Base-by-base conservation (phyloP, 1,140 invertebrate genomes). In the Drosophila mojavensis region DNA sequence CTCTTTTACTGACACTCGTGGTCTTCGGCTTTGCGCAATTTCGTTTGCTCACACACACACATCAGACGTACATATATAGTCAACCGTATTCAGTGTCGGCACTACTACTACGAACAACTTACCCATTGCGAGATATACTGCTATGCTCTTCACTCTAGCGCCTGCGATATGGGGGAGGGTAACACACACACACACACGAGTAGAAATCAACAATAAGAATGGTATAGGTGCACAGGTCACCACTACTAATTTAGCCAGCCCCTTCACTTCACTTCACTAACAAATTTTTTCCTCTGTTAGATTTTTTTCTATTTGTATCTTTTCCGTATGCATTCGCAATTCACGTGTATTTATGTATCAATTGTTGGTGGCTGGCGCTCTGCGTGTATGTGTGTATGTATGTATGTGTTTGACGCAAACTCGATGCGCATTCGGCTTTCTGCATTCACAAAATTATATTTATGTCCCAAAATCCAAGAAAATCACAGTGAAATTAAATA, bases 201-300 rank as follows among this genome's bases (percentile, higher is more conserved):
- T 71, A 68, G 79, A 86, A 88, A 88, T 66, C 76, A 50, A 50
- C 48, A 26, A 89, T 5, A 33, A 88, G 83, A 83, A 88, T 66
- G 83, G 88, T 89, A 86, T 84, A 83, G 69, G 79, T 66, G 79
- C 83, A 88, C 83, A 86, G 83, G 83, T 86, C 83, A 86, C 83
- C 83, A 86, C 83, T 88, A 78, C 83, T 71, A 20, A 60, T 33
- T 47, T 43, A 39, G 39, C 60, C 79, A 79, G 63, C 41, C 56
- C 72, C 83, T 86, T 86, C 79, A 88, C 79, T 85, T 72, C 43
- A 54, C 54, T 50, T 50, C 33, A 88, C 75, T 77, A 88, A 86
- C 72, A 86, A 88, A 86, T 82, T 86, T 85, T 69, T 71, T 39
- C 11, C 81, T 74, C 63, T 82, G 79, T 79, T 78, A 66, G 76